phyloP scores from a whole-genome alignment of 1,140 invertebrate species.

The Drosophila mauritiana region DNA sequence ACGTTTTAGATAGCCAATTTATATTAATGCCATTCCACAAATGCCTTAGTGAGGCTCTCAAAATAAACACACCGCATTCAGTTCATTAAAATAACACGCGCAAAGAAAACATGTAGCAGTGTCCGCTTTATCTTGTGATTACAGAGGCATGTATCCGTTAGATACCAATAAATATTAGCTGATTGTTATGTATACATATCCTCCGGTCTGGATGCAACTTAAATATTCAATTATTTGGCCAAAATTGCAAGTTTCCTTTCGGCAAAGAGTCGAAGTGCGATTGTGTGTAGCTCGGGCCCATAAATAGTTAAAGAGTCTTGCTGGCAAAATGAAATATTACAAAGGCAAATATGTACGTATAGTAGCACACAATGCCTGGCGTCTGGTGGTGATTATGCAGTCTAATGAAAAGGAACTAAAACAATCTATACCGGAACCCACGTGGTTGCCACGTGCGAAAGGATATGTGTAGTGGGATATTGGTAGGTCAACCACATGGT shows the following conservation, averaged over 20 bases:
- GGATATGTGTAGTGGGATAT: slow-evolving; percentile 17
- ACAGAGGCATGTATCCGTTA: slow-evolving; percentile 9
- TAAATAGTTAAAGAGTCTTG: slow-evolving; percentile 63
- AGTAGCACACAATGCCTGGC: slow-evolving; percentile 9
- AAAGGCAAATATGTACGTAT: slow-evolving; percentile 25
- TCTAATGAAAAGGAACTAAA: slow-evolving; percentile 68
- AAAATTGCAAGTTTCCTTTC: slow-evolving; percentile 26
- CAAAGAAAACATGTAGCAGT: slow-evolving; percentile 43
- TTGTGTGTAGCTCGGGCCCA: slow-evolving; percentile 24
- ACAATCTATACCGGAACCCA: slow-evolving; percentile 50
- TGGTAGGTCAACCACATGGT: slow-evolving; percentile 35
- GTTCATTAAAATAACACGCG: slow-evolving; percentile 51
- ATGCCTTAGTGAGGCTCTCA: slow-evolving; percentile 10
- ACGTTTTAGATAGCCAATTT: slow-evolving; percentile 23
- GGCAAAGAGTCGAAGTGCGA: slow-evolving; percentile 9
- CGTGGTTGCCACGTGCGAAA: slow-evolving; percentile 44
- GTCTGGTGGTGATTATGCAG: slow-evolving; percentile 46
- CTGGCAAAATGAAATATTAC: slow-evolving; percentile 62
- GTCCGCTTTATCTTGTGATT: slow-evolving; percentile 41
- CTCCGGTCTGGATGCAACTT: slow-evolving; percentile 39
- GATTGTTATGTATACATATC: slow-evolving; percentile 1
- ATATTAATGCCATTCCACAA: slow-evolving; percentile 39
- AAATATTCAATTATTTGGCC: slow-evolving; percentile 73
- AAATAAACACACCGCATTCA: slow-evolving; percentile 28
- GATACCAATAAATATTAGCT: slow-evolving; percentile 38